Conservation (phyloP, 2,888 invertebrate species). For the Elegia similella region DNA sequence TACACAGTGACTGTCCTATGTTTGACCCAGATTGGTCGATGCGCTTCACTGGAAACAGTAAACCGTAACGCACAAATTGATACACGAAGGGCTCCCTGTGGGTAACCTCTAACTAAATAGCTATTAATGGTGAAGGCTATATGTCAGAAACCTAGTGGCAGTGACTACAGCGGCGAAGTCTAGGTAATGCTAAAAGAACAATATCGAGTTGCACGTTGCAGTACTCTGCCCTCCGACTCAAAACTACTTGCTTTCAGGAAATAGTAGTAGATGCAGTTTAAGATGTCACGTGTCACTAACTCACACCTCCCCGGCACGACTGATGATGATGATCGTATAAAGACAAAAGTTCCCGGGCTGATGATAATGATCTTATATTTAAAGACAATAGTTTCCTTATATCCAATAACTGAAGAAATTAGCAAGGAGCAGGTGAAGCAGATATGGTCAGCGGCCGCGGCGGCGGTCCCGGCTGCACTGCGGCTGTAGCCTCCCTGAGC, state of each 20-base stretch:
- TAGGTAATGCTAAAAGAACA: no score
- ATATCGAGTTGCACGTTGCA: no score
- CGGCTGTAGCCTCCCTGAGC: not conserved
- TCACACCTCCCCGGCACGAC: not conserved
- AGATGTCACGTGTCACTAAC: not conserved
- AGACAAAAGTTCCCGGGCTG: no score
- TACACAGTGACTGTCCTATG: not conserved
- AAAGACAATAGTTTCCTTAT: not conserved
- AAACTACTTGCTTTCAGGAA: not conserved
- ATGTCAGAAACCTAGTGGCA: not conserved
- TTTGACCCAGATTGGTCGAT: conserved; percentile 1
- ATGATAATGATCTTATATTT: not conserved
- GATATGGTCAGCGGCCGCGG: not conserved
- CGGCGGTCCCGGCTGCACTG: not conserved
- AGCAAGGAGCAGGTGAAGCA: not conserved
- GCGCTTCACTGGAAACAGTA: conserved; percentile 6
- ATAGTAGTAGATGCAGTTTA: not conserved
- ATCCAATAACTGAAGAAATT: not conserved
- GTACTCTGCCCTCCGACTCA: no score
- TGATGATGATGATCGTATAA: no score
- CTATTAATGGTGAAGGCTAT: not conserved
- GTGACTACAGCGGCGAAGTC: not conserved
- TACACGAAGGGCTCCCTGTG: conserved; percentile 7
- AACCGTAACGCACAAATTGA: not conserved
- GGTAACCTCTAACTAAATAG: not conserved